Percentiles rank a stretch among this genome's conserved stretches.
Evolutionary conservation across 2,113 vertebrate genomes (phyloP).

Genomic region (Otus sunia): DNA sequence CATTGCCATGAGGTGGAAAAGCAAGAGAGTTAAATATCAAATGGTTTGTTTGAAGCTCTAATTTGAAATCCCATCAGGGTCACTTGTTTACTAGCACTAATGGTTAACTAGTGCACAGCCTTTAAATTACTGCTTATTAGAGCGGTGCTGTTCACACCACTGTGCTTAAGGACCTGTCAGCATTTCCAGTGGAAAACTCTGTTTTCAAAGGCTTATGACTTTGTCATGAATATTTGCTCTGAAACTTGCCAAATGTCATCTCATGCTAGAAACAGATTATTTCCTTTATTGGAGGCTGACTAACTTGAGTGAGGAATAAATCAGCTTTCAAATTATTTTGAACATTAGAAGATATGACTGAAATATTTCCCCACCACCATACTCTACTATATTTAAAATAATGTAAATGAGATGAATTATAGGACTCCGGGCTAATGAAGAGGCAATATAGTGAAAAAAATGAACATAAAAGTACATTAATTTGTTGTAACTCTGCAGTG

Average conservation of each 20-base stretch:
- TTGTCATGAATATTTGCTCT: constrained; percentile 34
- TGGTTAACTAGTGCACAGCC: constrained; percentile 47
- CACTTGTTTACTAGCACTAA: constrained; percentile 69
- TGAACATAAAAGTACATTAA: fast-evolving
- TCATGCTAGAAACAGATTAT: constrained; percentile 7
- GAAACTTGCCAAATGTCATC: constrained; percentile 37
- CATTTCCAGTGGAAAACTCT: constrained; percentile 48
- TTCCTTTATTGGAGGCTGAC: not conserved
- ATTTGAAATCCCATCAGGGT: constrained; percentile 72
- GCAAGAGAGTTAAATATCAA: constrained; percentile 41
- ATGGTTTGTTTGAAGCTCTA: constrained; percentile 54
- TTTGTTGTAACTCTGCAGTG: not conserved
- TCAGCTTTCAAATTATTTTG: not conserved
- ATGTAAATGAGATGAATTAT: not conserved
- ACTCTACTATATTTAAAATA: not conserved
- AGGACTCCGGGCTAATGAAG: not conserved
- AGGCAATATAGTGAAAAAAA: not conserved
- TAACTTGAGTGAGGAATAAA: not conserved
- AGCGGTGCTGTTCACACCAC: constrained; percentile 39
- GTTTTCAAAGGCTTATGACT: constrained; percentile 40
- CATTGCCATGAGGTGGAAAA: constrained; percentile 16
- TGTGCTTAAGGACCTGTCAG: constrained; percentile 54
- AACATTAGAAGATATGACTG: not conserved
- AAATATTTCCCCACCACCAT: not conserved
- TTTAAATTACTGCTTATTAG: constrained; percentile 59